Evolutionary conservation across 2,113 vertebrate species (phyloP), one percentile per base, ranked within the genome.

Genomic region (Chloropsis hardwickii): DNA sequence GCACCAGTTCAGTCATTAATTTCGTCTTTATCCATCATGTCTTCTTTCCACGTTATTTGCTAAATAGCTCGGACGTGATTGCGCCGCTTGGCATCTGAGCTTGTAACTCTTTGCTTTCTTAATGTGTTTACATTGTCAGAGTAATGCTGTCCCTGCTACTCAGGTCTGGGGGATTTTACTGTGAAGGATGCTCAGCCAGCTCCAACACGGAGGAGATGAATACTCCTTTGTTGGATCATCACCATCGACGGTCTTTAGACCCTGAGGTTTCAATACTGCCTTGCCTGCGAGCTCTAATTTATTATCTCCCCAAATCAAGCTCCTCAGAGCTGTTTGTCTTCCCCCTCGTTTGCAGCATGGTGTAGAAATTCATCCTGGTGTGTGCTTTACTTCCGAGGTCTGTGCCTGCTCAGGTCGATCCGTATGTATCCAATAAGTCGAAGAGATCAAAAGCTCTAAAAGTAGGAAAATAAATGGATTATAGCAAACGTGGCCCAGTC

Each of bases 21-120:
- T 97, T 95, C 28, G 28, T 81, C 96, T 97, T 97, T 92, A 95
- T 95, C 96, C 95, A 89, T 97, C 96, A 97, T 94, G 96, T 97
- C 95, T 93, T 78, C 92, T 97, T 95, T 95, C 96, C 96, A 96
- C 92, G 69, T 97, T 97, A 96, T 96, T 97, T 97, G 96, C 96
- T 97, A 95, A 97, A 97, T 96, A 95, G 96, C 54, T 93, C 50
- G 95, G 96, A 96, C 92, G 95, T 97, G 96, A 97, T 94, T 90
- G 91, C 69, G 47, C 92, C 94, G 14, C 95, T 77, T 88, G 2
- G 88, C 88, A 94, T 92, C 95, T 25, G 90, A 94, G 96, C 94
- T 88, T 92, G 95, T 88, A 94, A 93, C 94, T 97, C 95, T 95
- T 94, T 95, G 88, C 92, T 96, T 96, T 80, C 94, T 94, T 94